Evolutionary conservation across 1,140 invertebrate species (phyloP).

Genomic region (Bradysia coprophila): DNA sequence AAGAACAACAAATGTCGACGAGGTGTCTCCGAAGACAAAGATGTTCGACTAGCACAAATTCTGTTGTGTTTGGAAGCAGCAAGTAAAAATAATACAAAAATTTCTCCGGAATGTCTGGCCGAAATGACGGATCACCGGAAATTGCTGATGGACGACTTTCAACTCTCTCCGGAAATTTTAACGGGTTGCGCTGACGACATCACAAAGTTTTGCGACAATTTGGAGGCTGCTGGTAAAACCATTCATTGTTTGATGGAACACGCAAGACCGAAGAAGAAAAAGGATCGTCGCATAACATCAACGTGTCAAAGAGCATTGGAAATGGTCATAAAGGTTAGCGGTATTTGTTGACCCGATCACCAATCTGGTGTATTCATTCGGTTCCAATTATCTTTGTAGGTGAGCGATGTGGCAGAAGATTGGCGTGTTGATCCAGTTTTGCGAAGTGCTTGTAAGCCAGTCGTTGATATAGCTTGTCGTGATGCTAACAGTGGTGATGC

Average conservation of each 20-base stretch:
- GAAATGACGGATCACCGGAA: constrained; percentile 84
- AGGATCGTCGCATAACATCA: constrained; percentile 37
- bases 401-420: constrained; percentile 69
- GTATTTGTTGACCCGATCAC: not conserved
- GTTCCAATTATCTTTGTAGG: constrained; percentile 57
- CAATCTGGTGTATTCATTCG: not conserved
- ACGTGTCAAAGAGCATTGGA: constrained; percentile 42
- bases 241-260: constrained; percentile 94
- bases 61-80: constrained; percentile 82
- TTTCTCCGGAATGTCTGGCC: constrained; percentile 54
- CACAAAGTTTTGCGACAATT: constrained; percentile 42
- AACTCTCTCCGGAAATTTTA: constrained; percentile 81
- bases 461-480: constrained; percentile 53
- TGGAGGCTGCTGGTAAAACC: constrained; percentile 65
- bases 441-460: constrained; percentile 62
- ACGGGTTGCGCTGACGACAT: constrained; percentile 78
- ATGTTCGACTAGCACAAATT: constrained; percentile 74
- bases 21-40: constrained; percentile 58
- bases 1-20: constrained; percentile 56
- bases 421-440: constrained; percentile 85
- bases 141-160: constrained; percentile 83
- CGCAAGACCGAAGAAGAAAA: constrained; percentile 41
- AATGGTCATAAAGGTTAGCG: constrained; percentile 10
- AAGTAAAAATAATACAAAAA: constrained; percentile 51
- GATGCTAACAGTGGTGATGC: constrained; percentile 46